A percentile compares a stretch with the other conserved stretches of the same genome.
Evolutionary conservation across 2,113 vertebrate species (phyloP).

Genomic region (Cavia porcellus): DNA sequence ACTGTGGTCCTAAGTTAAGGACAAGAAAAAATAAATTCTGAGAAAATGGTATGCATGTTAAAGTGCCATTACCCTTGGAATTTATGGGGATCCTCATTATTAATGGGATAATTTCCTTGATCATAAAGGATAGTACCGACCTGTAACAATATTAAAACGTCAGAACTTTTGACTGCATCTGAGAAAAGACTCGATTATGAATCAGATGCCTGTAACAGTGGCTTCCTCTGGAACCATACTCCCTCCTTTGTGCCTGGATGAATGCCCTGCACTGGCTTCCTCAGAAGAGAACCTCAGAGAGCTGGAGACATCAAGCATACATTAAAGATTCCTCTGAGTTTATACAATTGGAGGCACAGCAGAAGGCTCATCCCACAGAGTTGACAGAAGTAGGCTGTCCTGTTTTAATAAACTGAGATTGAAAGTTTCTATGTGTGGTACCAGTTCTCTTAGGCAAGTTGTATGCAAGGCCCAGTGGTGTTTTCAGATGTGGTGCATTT

Average conservation of each 20-base stretch:
- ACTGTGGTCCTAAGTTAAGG: neutral
- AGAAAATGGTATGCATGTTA: neutral
- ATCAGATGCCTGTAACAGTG: neutral
- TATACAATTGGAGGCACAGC: neutral
- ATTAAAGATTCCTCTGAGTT: slow-evolving; percentile 14
- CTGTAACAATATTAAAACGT: neutral
- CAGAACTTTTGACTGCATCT: neutral
- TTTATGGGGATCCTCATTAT: neutral
- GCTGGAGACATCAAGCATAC: neutral
- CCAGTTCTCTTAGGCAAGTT: neutral
- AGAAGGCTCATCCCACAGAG: neutral
- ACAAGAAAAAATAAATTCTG: neutral
- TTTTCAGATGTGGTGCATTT: neutral
- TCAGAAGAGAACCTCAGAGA: neutral
- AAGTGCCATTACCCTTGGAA: neutral
- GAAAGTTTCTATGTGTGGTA: neutral
- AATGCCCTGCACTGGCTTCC: neutral
- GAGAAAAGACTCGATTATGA: neutral
- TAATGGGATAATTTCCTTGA: neutral
- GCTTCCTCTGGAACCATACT: neutral
- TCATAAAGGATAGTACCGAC: neutral
- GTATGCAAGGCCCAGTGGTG: neutral
- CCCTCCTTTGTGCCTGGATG: neutral
- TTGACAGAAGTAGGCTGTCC: neutral
- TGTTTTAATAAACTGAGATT: slow-evolving; percentile 1